These are phyloP conservation scores for Spilogale gracilis DNA, from an alignment of 2,113 vertebrate species.

Conservation along the genomic window DNA sequence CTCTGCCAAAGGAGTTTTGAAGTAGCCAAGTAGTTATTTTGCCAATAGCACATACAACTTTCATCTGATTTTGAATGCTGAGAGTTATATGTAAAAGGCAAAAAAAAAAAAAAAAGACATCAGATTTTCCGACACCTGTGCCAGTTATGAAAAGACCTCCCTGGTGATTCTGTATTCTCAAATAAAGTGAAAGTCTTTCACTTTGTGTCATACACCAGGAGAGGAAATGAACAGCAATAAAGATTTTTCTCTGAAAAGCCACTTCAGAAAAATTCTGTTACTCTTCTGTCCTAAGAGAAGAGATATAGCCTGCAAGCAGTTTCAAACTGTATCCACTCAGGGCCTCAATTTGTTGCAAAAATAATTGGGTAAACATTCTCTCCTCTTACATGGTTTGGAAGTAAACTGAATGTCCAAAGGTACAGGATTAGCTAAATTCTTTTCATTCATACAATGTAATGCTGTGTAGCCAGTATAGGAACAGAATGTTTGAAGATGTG, in stretches of 20 bases:
- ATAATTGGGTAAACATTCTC: not conserved
- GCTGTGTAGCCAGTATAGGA: not conserved
- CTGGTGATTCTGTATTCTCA: not conserved
- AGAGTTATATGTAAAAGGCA: not conserved
- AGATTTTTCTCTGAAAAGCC: not conserved
- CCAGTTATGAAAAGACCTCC: not conserved
- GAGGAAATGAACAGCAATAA: not conserved
- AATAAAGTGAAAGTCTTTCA: not conserved
- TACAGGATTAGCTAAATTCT: not conserved
- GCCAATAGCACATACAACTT: not conserved
- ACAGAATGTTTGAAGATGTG: not conserved
- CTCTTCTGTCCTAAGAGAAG: not conserved
- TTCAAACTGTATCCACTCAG: not conserved
- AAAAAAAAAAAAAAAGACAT: not conserved
- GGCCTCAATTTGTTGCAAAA: not conserved
- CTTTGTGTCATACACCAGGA: not conserved
- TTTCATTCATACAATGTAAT: not conserved
- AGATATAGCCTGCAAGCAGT: not conserved
- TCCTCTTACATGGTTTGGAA: not conserved
- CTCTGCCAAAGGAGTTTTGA: not conserved
- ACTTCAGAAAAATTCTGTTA: not conserved
- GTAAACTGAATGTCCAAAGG: not conserved
- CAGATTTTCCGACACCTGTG: not conserved
- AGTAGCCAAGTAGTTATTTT: not conserved
- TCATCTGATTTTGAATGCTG: not conserved